Conservation (phyloP, 2,113 vertebrate genomes). For the Penelope pileata region DNA sequence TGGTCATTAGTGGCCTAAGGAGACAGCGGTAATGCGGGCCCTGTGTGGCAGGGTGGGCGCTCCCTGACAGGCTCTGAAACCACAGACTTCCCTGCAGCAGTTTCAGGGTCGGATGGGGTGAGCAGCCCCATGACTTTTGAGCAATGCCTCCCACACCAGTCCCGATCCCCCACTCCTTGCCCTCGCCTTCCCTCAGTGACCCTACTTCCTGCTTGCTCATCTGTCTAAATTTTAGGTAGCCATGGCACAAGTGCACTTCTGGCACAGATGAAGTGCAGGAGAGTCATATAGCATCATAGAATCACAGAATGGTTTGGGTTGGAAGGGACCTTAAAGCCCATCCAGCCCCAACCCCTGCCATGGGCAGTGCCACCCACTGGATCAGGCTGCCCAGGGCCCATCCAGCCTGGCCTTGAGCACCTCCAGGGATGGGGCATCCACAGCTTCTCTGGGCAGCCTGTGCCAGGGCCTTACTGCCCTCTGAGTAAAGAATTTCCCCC, state of each 20-base stretch:
- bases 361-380: not conserved
- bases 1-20: not conserved
- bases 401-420: not conserved
- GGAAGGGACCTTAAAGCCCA: not conserved
- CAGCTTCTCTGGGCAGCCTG: not conserved
- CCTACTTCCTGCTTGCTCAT: not conserved
- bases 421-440: not conserved
- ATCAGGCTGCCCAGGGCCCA: not conserved
- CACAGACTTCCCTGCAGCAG: not conserved
- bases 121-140: not conserved
- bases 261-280: rapidly evolving
- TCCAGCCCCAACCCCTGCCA: not conserved
- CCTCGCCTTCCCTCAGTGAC: not conserved
- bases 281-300: too few species aligned
- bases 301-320: too few species aligned
- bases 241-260: rapidly evolving
- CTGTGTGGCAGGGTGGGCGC: not conserved
- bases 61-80: not conserved
- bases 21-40: not conserved
- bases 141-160: rapidly evolving
- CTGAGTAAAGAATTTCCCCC: too few species aligned
- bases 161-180: rapidly evolving
- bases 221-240: not conserved
- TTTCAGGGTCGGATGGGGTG: rapidly evolving
- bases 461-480: not conserved